Conservation (phyloP, 2,888 invertebrate species). For the Ichneumoninae sp. region DNA sequence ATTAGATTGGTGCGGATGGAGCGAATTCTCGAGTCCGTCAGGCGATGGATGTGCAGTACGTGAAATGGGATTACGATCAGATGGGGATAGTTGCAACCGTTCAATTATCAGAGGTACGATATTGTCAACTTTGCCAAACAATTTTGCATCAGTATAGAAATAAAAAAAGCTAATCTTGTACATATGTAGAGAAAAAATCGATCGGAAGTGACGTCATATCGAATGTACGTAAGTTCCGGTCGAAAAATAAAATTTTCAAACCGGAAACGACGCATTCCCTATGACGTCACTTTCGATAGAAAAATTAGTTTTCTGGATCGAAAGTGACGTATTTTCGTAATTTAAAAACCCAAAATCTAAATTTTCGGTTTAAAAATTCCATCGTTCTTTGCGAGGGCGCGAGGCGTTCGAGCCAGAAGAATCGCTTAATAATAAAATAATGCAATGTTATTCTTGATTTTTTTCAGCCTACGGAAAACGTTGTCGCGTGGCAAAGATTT, state of each 20-base stretch:
- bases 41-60: constrained; percentile 92
- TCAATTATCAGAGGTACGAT: constrained; percentile 90
- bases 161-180: constrained; percentile 14
- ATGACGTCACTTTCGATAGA: too few species aligned
- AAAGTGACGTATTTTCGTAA: too few species aligned
- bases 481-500: constrained; percentile 98
- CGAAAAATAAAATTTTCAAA: too few species aligned
- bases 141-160: background rate
- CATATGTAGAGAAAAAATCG: background rate
- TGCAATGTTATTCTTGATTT: constrained; percentile 20
- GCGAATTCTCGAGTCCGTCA: constrained; percentile 94
- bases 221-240: too few species aligned
- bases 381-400: too few species aligned
- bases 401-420: too few species aligned
- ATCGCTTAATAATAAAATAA: background rate
- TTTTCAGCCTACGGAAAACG: constrained; percentile 90
- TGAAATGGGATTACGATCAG: constrained; percentile 94
- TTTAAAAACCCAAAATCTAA: too few species aligned
- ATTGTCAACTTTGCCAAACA: background rate
- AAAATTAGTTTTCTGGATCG: too few species aligned
- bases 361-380: too few species aligned
- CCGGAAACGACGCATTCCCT: too few species aligned
- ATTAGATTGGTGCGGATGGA: constrained; percentile 97
- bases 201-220: too few species aligned
- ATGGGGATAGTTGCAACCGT: constrained; percentile 97